A percentile compares a stretch with the other conserved stretches of the same genome.
Conservation (phyloP, 2,797 vertebrate species). For the Hyperoplus immaculatus region DNA sequence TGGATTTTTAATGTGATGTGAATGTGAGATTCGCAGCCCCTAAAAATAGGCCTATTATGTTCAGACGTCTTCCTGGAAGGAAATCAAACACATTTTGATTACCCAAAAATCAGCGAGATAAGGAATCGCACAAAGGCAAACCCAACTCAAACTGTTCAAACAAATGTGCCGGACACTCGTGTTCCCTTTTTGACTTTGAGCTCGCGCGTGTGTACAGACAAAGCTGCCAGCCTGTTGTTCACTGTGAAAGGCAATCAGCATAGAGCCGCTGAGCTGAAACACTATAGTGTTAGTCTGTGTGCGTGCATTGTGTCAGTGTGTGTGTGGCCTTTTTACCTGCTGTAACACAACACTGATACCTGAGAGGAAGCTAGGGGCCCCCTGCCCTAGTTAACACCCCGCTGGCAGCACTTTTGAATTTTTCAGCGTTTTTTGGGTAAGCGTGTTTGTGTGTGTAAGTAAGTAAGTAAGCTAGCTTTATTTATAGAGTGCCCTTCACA, state of each 20-base stretch:
- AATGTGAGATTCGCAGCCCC: slow-evolving; percentile 20
- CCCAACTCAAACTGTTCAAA: slow-evolving; percentile 39
- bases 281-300: slow-evolving; percentile 55
- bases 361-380: slow-evolving; percentile 52
- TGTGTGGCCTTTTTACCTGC: slow-evolving; percentile 53
- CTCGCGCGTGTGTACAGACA: slow-evolving; percentile 20
- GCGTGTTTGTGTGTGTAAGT: too few relatives aligned
- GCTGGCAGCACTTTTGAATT: slow-evolving; percentile 24
- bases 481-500: too few relatives aligned
- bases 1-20: slow-evolving; percentile 29
- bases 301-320: slow-evolving; percentile 29
- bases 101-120: slow-evolving; percentile 32
- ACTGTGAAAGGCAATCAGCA: slow-evolving; percentile 53
- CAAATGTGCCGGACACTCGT: slow-evolving; percentile 39
- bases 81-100: slow-evolving; percentile 38
- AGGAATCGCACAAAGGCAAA: slow-evolving; percentile 22
- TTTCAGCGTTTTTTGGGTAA: slow-evolving; percentile 9
- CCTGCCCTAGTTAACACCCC: slow-evolving; percentile 27
- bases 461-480: too few relatives aligned
- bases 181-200: slow-evolving; percentile 21
- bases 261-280: slow-evolving; percentile 50
- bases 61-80: slow-evolving; percentile 41
- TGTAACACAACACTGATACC: slow-evolving; percentile 72
- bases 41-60: slow-evolving; percentile 43
- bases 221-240: slow-evolving; percentile 46